Percentiles rank a stretch among this genome's conserved stretches.
Evolutionary conservation across 2,888 invertebrate species (phyloP).

Genomic region (Chrysodeixis includens): DNA sequence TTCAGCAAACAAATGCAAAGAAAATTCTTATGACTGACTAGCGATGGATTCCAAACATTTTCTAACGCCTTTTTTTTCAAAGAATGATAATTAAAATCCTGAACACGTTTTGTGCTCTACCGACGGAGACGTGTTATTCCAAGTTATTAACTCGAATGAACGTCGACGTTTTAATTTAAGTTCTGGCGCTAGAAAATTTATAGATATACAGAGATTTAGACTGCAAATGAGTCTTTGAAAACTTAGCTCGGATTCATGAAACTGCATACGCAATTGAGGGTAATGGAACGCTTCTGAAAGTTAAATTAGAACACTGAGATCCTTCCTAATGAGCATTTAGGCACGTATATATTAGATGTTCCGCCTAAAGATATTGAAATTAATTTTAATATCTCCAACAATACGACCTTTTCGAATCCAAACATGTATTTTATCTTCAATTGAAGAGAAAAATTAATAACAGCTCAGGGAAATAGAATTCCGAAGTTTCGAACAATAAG

Average conservation of each 20-base stretch:
- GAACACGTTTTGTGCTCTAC: constrained; percentile 59
- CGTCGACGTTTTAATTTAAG: constrained; percentile 61
- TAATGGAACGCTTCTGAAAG: constrained; percentile 31
- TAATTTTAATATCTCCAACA: constrained; percentile 3
- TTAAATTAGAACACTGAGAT: constrained; percentile 47
- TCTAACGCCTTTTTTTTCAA: constrained; percentile 33
- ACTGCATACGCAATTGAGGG: constrained; percentile 35
- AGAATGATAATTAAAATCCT: constrained; percentile 53
- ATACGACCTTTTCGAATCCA: constrained; percentile 11
- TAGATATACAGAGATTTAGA: constrained; percentile 38
- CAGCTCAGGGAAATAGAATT: constrained; percentile 25
- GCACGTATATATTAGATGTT: constrained; percentile 17
- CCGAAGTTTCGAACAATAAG: constrained; percentile 29
- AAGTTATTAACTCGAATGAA: constrained; percentile 60
- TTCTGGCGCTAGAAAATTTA: constrained; percentile 42
- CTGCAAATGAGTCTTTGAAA: constrained; percentile 46
- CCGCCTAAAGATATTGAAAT: constrained; percentile 15
- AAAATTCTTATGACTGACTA: constrained; percentile 1
- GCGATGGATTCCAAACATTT: constrained; percentile 20
- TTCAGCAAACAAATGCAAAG: background rate
- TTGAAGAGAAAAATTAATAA: constrained; percentile 21
- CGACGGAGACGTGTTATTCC: constrained; percentile 61
- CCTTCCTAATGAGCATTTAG: constrained; percentile 37
- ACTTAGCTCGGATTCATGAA: constrained; percentile 37
- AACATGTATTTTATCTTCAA: constrained; percentile 8